Conservation (phyloP, 1,140 invertebrate genomes). For the Intoshia linei region DNA sequence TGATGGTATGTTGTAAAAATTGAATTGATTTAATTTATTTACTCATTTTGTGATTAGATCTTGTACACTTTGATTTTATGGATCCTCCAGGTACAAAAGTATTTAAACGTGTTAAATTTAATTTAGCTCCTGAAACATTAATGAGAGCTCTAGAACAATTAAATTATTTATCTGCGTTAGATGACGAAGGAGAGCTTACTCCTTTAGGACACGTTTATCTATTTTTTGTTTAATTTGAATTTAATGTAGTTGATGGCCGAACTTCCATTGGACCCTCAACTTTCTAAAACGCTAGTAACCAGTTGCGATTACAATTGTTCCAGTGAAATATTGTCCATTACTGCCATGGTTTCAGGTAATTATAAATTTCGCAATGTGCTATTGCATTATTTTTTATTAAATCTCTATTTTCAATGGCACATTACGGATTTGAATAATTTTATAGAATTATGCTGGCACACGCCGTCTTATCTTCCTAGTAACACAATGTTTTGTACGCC, state of each 20-base stretch:
- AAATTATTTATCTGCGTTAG: conserved; percentile 74
- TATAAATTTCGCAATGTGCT: background rate
- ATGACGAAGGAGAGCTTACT: conserved; percentile 40
- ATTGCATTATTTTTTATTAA: background rate
- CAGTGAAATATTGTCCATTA: conserved; percentile 91
- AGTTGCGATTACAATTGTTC: conserved; percentile 80
- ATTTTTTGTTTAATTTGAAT: conserved; percentile 68
- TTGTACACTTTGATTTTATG: conserved; percentile 99
- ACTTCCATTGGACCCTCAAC: conserved; percentile 85
- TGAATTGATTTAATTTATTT: too few relatives aligned
- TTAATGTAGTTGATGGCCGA: conserved; percentile 98
- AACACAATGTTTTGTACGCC: conserved; percentile 92
- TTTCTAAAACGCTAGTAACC: conserved; percentile 92
- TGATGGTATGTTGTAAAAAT: too few relatives aligned
- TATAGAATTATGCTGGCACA: background rate
- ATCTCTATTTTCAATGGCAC: background rate
- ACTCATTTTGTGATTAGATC: too few relatives aligned
- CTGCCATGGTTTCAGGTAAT: conserved; percentile 87
- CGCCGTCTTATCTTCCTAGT: conserved; percentile 36
- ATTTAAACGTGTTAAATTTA: background rate
- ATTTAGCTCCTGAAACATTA: conserved; percentile 70
- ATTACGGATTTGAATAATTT: background rate
- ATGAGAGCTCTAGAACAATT: conserved; percentile 86
- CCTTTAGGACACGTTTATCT: conserved; percentile 25
- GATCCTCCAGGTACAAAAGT: conserved; percentile 44